Conservation (phyloP, 2,888 invertebrate species). For the Ophonus ardosiacus region DNA sequence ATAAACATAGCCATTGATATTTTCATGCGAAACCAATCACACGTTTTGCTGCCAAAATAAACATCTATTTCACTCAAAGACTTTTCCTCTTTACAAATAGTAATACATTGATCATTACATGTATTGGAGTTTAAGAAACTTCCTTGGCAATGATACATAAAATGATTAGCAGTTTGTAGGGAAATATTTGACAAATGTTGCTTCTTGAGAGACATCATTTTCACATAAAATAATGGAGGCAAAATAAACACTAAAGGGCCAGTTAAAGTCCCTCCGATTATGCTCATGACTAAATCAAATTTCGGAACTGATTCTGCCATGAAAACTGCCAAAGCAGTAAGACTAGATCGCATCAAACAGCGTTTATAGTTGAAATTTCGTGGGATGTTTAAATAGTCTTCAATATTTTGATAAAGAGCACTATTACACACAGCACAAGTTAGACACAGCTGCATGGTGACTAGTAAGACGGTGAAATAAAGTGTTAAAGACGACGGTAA, state of each 20-base stretch:
- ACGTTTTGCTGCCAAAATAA: neutral
- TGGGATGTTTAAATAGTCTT: constrained; percentile 85
- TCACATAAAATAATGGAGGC: constrained; percentile 89
- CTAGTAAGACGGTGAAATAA: constrained; percentile 84
- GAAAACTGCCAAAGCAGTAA: constrained; percentile 85
- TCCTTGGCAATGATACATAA: constrained; percentile 55
- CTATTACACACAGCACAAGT: constrained; percentile 88
- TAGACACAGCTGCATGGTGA: constrained; percentile 86
- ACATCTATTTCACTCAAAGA: neutral
- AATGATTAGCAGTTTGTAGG: constrained; percentile 59
- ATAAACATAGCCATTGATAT: constrained; percentile 76
- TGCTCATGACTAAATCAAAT: constrained; percentile 91
- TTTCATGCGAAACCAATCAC: constrained; percentile 21
- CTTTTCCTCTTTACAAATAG: constrained; percentile 17
- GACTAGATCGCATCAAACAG: constrained; percentile 83
- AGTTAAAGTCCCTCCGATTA: constrained; percentile 90
- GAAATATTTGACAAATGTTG: constrained; percentile 67
- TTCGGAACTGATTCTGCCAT: constrained; percentile 90
- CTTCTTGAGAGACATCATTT: constrained; percentile 79
- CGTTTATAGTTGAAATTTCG: constrained; percentile 87
- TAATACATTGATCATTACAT: constrained; percentile 34
- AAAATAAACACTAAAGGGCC: constrained; percentile 91
- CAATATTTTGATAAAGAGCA: constrained; percentile 89
- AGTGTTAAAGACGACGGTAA: constrained; percentile 82
- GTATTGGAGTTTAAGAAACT: constrained; percentile 18